A percentile compares a stretch with the other conserved stretches of the same genome.
phyloP scores from a whole-genome alignment of 2,113 vertebrate species.

The Pomatorhinus ruficollis region DNA sequence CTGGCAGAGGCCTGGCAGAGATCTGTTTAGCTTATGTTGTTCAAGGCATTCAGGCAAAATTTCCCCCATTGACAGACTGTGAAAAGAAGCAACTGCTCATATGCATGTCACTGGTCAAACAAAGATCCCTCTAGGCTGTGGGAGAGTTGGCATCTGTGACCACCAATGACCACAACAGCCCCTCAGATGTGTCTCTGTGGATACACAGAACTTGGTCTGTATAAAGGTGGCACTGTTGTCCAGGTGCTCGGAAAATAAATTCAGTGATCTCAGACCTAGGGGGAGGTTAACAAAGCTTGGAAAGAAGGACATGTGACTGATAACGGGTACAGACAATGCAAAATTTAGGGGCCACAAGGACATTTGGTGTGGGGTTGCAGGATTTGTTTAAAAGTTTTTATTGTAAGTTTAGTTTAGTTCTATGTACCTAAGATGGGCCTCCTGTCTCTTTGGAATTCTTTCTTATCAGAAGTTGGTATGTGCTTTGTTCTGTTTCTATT shows the following conservation, averaged over 20 bases:
- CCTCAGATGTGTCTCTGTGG: fast-evolving
- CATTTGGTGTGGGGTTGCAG: too few relatives aligned
- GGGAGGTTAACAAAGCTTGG: background rate
- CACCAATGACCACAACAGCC: background rate
- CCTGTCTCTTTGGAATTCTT: too few relatives aligned
- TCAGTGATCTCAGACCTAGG: background rate
- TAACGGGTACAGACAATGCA: background rate
- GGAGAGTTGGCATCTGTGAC: background rate
- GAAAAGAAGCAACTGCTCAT: background rate
- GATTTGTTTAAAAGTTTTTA: too few relatives aligned
- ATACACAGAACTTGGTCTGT: background rate
- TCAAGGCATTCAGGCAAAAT: background rate
- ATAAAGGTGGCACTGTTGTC: too few relatives aligned
- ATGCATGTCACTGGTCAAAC: background rate
- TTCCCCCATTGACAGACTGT: background rate
- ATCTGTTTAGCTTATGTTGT: background rate
- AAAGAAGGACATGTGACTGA: background rate
- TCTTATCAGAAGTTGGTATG: too few relatives aligned
- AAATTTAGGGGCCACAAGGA: background rate
- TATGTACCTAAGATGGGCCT: too few relatives aligned
- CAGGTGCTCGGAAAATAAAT: fast-evolving
- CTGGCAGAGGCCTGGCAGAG: background rate
- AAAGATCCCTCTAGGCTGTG: too few relatives aligned
- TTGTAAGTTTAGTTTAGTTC: too few relatives aligned
- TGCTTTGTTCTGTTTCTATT: too few relatives aligned